These are phyloP conservation scores for Drosophila yooni DNA, from an alignment of 2,888 invertebrate species.

Conservation along the genomic window DNA sequence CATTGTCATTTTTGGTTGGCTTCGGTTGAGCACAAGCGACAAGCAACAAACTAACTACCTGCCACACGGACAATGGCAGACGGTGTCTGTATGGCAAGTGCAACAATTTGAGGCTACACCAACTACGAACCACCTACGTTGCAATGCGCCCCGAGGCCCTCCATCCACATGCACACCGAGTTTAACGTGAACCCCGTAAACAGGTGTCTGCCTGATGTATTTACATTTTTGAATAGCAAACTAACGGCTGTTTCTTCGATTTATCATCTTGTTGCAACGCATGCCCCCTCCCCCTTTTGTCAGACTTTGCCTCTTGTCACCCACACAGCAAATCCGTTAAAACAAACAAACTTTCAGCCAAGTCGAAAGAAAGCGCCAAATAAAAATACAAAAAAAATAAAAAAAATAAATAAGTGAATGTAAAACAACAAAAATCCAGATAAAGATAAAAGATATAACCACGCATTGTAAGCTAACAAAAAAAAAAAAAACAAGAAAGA, in stretches of 20 bases:
- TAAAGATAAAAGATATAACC: slow-evolving; percentile 38
- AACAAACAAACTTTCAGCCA: slow-evolving; percentile 68
- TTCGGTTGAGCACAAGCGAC: slow-evolving; percentile 45
- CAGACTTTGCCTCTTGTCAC: slow-evolving; percentile 39
- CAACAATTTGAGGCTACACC: slow-evolving; percentile 71
- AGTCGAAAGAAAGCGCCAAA: slow-evolving; percentile 71
- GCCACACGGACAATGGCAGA: slow-evolving; percentile 50
- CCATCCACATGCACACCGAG: not conserved
- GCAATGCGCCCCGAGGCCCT: slow-evolving; percentile 13
- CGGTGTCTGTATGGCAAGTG: slow-evolving; percentile 58
- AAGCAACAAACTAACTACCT: slow-evolving; percentile 52
- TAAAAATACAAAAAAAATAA: slow-evolving; percentile 28
- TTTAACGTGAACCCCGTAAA: slow-evolving; percentile 57
- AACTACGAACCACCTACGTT: slow-evolving; percentile 64
- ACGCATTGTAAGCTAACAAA: slow-evolving; percentile 24
- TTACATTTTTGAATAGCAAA: slow-evolving; percentile 53
- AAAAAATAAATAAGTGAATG: slow-evolving; percentile 66
- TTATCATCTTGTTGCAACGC: slow-evolving; percentile 34
- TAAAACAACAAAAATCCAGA: slow-evolving; percentile 34
- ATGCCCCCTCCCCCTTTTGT: slow-evolving; percentile 18
- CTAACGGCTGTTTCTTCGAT: slow-evolving; percentile 49
- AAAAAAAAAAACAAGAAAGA: not conserved
- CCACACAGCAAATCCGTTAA: slow-evolving; percentile 51
- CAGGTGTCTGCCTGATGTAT: slow-evolving; percentile 71
- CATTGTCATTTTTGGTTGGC: slow-evolving; percentile 47